These are phyloP conservation scores for Clostera curtula DNA, from an alignment of 2,888 invertebrate genomes.

Conservation along the genomic window DNA sequence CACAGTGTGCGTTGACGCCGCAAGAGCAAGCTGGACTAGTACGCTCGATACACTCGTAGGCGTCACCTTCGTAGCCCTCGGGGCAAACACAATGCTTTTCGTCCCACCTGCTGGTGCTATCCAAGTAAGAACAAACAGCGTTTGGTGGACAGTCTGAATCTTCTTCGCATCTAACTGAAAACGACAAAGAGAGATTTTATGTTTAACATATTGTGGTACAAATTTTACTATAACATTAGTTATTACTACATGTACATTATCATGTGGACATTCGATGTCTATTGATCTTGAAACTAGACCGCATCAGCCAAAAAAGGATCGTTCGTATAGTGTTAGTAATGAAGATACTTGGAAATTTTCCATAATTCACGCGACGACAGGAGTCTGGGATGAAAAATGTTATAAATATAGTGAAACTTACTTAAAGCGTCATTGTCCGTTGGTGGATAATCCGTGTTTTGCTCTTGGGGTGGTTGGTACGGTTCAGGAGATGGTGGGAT, in stretches of 20 bases:
- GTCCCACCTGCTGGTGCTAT: conserved; percentile 35
- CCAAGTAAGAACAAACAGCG: conserved; percentile 81
- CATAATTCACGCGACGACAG: too few relatives aligned
- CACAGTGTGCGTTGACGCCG: conserved; percentile 83
- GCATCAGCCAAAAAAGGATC: too few relatives aligned
- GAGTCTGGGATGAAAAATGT: too few relatives aligned
- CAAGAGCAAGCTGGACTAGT: conserved; percentile 73
- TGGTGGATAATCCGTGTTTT: background rate
- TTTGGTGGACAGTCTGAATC: conserved; percentile 87
- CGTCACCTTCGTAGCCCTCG: conserved; percentile 90
- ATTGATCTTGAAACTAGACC: too few relatives aligned
- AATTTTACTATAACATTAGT: too few relatives aligned
- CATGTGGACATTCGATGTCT: too few relatives aligned
- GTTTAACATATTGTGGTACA: too few relatives aligned
- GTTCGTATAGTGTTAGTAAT: too few relatives aligned
- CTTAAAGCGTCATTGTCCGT: background rate
- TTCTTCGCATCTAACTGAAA: conserved; percentile 82
- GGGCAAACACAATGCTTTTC: conserved; percentile 81
- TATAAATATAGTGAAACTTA: too few relatives aligned
- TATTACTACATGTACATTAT: too few relatives aligned
- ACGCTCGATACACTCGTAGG: conserved; percentile 79
- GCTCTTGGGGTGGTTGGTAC: background rate
- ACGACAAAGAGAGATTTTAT: too few relatives aligned
- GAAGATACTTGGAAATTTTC: too few relatives aligned
- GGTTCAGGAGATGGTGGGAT: background rate